These are phyloP conservation scores for Agrenia bidenticulata DNA, from an alignment of 2,888 invertebrate genomes.

Conservation along the genomic window DNA sequence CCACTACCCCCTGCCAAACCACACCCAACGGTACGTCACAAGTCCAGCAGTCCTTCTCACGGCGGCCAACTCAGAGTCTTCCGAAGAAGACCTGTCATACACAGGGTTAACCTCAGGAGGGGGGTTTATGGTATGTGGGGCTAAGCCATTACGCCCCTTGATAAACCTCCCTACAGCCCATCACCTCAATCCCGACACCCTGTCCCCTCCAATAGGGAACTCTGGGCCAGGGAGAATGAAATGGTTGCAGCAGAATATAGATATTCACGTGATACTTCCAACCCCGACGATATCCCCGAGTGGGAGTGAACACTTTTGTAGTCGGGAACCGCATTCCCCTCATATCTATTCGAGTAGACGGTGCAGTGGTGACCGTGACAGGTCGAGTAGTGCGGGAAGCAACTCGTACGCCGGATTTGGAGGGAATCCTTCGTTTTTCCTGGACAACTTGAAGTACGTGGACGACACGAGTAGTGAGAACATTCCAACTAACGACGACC, in stretches of 20 bases:
- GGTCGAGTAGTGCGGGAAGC: slow-evolving; percentile 8
- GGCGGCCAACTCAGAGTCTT: slow-evolving; percentile 39
- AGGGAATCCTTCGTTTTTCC: slow-evolving; percentile 23
- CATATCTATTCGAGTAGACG: too few relatives aligned
- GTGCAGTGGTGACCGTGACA: slow-evolving; percentile 1
- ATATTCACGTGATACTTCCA: slow-evolving; percentile 67
- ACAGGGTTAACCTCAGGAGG: background rate
- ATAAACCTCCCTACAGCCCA: background rate
- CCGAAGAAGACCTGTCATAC: slow-evolving; percentile 21
- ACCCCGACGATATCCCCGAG: slow-evolving; percentile 82
- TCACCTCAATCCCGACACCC: slow-evolving; percentile 16
- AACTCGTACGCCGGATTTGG: slow-evolving; percentile 1
- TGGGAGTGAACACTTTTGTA: slow-evolving; percentile 63
- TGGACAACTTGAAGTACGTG: slow-evolving; percentile 48
- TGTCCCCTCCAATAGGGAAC: slow-evolving; percentile 12
- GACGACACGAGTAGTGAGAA: slow-evolving; percentile 52
- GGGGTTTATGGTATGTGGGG: background rate
- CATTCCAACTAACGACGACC: slow-evolving; percentile 55
- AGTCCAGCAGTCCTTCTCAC: slow-evolving; percentile 38
- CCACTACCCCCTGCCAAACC: background rate
- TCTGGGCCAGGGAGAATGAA: slow-evolving; percentile 5
- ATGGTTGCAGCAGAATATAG: slow-evolving; percentile 46
- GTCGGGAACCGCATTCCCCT: background rate
- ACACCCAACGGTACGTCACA: slow-evolving; percentile 2
- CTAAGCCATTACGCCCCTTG: background rate